Base-by-base conservation (phyloP, 2,797 vertebrate genomes). In the Propithecus perrieri region DNA sequence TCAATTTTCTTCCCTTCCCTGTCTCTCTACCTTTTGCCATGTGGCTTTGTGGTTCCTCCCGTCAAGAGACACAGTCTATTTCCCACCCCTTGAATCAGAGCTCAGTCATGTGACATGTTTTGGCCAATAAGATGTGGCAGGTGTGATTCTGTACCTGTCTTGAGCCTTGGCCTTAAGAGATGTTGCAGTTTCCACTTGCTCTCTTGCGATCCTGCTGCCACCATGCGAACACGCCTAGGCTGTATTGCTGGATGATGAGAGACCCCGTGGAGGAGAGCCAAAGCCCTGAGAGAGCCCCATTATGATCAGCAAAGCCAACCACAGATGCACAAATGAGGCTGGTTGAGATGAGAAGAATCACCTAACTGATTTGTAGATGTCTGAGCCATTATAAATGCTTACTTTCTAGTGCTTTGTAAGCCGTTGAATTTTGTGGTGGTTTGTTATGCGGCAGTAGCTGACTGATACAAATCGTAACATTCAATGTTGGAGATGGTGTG, bases 11-110 rank as follows among this genome's bases (percentile, higher is more conserved):
- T 30, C 38, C 9, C 7, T 63, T 80, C 41, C 2, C 28, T 30
- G 7, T 12, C 2, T 18, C 26, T 24, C 0, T 1, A 5, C 7
- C 8, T 12, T 86, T 46, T 18, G 24, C 53, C 2, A 1, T 0
- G 35, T 33, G 84, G 26, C 67, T 75, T 80, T 20, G 24, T 1
- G 2, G 4, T 8, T 81, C 57, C 61, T 91, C 11, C 41, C 72
- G 11, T 63, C 17, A 3, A 48, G 61, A 24, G 18, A 5, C 0
- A 4, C 8, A 14, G 26, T 55, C 55, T 33, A 0, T 13, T 28
- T 76, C 28, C 95, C 61, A 53, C 22, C 33, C 22, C 50, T 18
- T 24, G 43, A 38, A 30, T n/a, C n/a, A 11, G 41, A 12, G 38
- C 28, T 50, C 7, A 0, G 65, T 33, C 69, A 22, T 1, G n/a